These are phyloP conservation scores for Diplazon laetatorius DNA, from an alignment of 2,888 invertebrate species.

Conservation along the genomic window DNA sequence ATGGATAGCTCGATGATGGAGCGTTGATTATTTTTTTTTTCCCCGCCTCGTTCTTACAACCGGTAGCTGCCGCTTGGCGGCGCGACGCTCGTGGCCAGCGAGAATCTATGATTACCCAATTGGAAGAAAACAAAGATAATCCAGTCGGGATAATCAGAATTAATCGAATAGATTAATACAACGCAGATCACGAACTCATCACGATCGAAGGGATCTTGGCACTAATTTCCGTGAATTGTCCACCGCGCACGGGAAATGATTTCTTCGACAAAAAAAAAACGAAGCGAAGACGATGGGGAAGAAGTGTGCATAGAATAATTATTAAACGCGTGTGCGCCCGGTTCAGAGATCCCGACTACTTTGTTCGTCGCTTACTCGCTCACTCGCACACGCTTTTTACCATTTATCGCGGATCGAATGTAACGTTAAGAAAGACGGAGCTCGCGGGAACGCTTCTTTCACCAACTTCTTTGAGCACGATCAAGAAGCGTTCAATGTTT, in stretches of 20 bases:
- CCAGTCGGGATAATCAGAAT: conserved; percentile 12
- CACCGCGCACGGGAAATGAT: conserved; percentile 46
- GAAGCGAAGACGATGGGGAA: neutral
- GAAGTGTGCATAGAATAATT: neutral
- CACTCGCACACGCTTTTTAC: neutral
- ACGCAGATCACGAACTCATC: conserved; percentile 41
- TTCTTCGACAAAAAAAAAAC: conserved; percentile 33
- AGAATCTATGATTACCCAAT: no score
- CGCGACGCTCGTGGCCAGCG: no score
- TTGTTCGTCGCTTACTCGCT: neutral
- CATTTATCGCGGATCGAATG: neutral
- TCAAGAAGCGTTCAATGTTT: conserved; percentile 60
- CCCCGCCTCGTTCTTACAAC: no score
- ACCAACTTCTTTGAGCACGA: conserved; percentile 23
- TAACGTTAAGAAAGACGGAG: conserved; percentile 24
- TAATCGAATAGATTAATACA: conserved; percentile 22
- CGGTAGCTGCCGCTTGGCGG: no score
- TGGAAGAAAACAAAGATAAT: conserved; percentile 31
- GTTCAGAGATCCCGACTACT: conserved; percentile 14
- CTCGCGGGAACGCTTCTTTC: conserved; percentile 34
- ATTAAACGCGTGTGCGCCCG: conserved; percentile 4
- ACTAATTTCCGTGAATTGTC: conserved; percentile 61
- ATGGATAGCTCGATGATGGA: conserved; percentile 42
- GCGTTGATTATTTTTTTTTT: neutral
- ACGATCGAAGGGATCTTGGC: conserved; percentile 37